These are phyloP conservation scores for Aporrectodea caliginosa DNA, from an alignment of 1,140 invertebrate species.

Conservation along the genomic window DNA sequence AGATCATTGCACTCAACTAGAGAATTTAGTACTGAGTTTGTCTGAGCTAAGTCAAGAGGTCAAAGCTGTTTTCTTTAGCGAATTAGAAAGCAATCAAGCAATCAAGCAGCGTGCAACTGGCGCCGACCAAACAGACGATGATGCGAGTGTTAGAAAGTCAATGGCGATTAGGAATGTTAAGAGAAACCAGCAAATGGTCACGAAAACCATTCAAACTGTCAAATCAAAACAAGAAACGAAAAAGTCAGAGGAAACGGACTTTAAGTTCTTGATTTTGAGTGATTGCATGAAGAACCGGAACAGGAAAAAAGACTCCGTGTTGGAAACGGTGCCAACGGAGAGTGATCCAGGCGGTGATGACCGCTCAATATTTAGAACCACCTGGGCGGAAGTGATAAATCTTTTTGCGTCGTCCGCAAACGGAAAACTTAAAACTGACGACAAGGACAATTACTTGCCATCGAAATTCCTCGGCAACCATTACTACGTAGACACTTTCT, in stretches of 20 bases:
- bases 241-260: neutral
- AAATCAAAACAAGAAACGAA: neutral
- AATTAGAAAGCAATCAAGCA: too few relatives aligned
- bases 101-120: too few relatives aligned
- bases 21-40: too few relatives aligned
- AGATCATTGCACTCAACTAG: too few relatives aligned
- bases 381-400: neutral
- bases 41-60: too few relatives aligned
- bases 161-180: too few relatives aligned
- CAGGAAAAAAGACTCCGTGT: neutral
- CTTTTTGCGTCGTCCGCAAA: neutral
- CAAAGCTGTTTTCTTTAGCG: too few relatives aligned
- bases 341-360: neutral
- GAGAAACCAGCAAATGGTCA: neutral
- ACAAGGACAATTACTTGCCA: neutral
- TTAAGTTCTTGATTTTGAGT: neutral
- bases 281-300: neutral
- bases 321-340: neutral
- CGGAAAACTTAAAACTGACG: neutral
- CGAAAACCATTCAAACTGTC: neutral
- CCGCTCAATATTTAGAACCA: neutral
- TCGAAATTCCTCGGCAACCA: neutral
- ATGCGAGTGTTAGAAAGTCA: too few relatives aligned
- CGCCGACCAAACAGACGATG: too few relatives aligned
- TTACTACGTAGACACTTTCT: neutral